Base-by-base conservation (phyloP, 2,888 invertebrate species). In the Cecidostiba fungosa region DNA sequence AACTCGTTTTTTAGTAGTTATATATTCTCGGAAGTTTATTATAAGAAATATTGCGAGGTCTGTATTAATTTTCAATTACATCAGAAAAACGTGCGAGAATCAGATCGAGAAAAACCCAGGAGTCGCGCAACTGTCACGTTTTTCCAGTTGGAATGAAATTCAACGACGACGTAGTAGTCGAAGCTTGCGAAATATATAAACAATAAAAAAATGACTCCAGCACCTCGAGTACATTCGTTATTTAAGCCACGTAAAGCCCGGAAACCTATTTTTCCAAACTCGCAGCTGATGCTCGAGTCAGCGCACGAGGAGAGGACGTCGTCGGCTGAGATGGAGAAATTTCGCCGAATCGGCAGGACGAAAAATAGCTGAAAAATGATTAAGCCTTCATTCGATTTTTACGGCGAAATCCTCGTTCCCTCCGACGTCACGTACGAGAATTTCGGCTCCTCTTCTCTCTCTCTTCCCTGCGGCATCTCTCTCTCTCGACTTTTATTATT, bases 321-420 rank as follows among this genome's bases (percentile, higher is more conserved):
- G 29, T 0, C 26, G 19, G 29, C 5, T 1, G 47, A 82, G 29
- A 73, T 81, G 26, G 81, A 36, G 19, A 70, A 82, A 69, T 77
- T 77, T 54, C 70, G 77, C n/a, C 69, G 82, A 83, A 43, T 72
- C 72, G 23, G 59, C 73, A 29, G 19, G 29, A 32, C 4, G 29
- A 77, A 47, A 72, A 78, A 62, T 72, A 16, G 77, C 77, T 78
- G 50, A 69, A 84, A 78, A 84, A 84, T 84, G 79, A 84, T 84
- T 84, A 79, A 84, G 74, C 26, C 72, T 36, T 79, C 84, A 69
- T 74, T 84, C 78, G 74, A 84, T 79, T 84, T 84, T 73, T 78
- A 70, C 76, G 50, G 6, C 16, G 72, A 50, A 32, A 72, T 77
- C 39, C 69, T 29, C 54, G 47, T n/a, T 26, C 54, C 36, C 70